Evolutionary conservation across 2,797 vertebrate species (phyloP), one percentile per base, ranked within the genome.

Genomic region (Octomys mimax): DNA sequence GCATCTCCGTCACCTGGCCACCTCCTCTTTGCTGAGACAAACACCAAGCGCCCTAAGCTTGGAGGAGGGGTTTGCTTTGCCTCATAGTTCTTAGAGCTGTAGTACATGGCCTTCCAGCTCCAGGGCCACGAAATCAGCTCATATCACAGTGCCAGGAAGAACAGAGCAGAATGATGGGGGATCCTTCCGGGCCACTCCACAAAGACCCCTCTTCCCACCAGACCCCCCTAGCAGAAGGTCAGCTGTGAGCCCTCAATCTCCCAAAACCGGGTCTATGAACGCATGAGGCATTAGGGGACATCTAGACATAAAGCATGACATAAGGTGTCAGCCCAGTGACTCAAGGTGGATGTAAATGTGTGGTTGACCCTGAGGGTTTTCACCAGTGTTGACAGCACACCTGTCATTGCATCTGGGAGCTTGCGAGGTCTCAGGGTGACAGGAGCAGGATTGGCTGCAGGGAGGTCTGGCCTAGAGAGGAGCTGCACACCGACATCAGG

Each of bases 41-140:
- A 46, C 0, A 6, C 71, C 22, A 0, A 11, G n/a, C 16, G n/a
- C n/a, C 66, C 33, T n/a, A 33, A 21, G 2, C 19, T 33, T 4
- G 11, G 9, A 36, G 3, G 6, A n/a, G 18, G n/a, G 66, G 6
- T 36, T n/a, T 71, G 5, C 1, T 36, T 19, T 8, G n/a, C 7
- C 19, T 71, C 68, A 39, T 16, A 2, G 19, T 2, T 11, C 8
- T 22, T 39, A 19, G 36, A 39, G 68, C 19, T 24, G 36, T 39
- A 71, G 21, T 22, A 36, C 68, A 71, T 2, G 19, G n/a, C 9
- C 19, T 1, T 18, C 68, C 36, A n/a, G 21, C 19, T 71, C 68
- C n/a, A 36, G 22, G 3, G 68, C 21, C 22, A 36, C 19, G 68
- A 7, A 70, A 64, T 4, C 18, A 36, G 33, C 66, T 70, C n/a